Evolutionary conservation across 1,140 invertebrate genomes (phyloP), one percentile per base, ranked within the genome.

Genomic region (Drosophila simulans): DNA sequence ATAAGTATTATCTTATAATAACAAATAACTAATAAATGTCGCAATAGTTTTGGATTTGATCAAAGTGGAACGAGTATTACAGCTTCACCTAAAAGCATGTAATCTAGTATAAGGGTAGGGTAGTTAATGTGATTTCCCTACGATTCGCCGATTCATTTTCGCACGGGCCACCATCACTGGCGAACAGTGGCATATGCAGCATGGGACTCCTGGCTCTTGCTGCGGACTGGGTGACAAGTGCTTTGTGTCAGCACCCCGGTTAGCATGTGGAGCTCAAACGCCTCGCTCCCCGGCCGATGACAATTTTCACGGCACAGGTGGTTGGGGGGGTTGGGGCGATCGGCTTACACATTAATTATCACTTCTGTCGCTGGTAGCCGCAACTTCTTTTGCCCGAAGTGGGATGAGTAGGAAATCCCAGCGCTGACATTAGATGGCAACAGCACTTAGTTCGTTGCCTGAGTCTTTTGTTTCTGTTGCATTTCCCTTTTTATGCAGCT

Each of bases 281-380:
- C 25, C 31, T 45, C 42, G 55, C 34, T 42, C 40, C 45, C 39
- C 13, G 42, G 37, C 56, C 72, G 83, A 77, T 88, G 84, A 89
- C 83, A 88, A 89, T 88, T 88, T 80, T 64, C 49, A 25, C 11
- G 58, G 27, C 51, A 31, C 20, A 35, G 62, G 46, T 40, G 35
- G 17, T 17, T 17, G 17, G 13, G 35, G 39, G 64, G 62, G 45
- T 22, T 20, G 25, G 51, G 73, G 57, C 49, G 65, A 73, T 84
- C 84, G 82, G 72, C 73, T 88, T 88, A 88, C 84, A 84, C 84
- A 88, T 89, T 88, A 89, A 88, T 88, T 88, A 88, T 89, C 85
- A 88, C 84, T 88, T 89, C 80, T 88, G 85, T 88, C 65, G 65
- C 65, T 56, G 66, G 63, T 71, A 71, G 74, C 78, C 62, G 59